phyloP scores from a whole-genome alignment of 92 coral and sea anemone species.

The Actinostola sp. region DNA sequence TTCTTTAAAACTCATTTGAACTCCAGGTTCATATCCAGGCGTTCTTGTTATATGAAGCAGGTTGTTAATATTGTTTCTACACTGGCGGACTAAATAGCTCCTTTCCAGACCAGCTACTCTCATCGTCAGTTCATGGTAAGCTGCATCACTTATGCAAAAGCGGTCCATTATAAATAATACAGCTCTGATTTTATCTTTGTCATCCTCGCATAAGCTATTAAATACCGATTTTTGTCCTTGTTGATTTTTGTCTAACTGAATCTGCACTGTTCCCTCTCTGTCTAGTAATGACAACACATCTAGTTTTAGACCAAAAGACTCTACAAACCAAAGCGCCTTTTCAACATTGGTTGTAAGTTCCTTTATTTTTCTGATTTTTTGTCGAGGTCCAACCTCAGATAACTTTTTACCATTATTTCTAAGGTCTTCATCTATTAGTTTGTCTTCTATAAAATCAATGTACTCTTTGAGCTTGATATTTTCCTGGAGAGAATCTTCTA shows the following conservation, averaged over 20 bases:
- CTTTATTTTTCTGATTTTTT: constrained; percentile 42
- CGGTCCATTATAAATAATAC: constrained; percentile 34
- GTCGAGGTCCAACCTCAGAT: constrained; percentile 42
- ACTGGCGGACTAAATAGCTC: constrained; percentile 33
- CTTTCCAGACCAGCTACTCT: constrained; percentile 5
- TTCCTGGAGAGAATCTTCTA: too few species aligned
- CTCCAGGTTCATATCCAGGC: constrained; percentile 25
- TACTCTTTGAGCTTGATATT: too few species aligned
- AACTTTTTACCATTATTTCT: constrained; percentile 24
- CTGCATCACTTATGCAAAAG: constrained; percentile 40
- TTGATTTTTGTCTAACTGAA: constrained; percentile 3
- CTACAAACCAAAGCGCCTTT: constrained; percentile 58
- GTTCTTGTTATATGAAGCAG: constrained; percentile 19
- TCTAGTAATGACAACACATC: constrained; percentile 33
- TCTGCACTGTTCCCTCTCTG: neutral
- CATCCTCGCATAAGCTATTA: constrained; percentile 17
- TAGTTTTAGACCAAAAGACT: constrained; percentile 54
- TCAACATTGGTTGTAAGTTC: constrained; percentile 40
- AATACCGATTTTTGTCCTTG: constrained; percentile 21
- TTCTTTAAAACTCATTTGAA: constrained; percentile 23
- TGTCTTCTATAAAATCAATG: too few species aligned
- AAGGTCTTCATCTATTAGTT: neutral
- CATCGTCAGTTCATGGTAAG: constrained; percentile 35
- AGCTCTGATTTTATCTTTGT: constrained; percentile 20
- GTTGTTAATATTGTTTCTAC: constrained; percentile 20